Evolutionary conservation across 2,113 vertebrate species (phyloP), one percentile per base, ranked within the genome.

Genomic region (Lagenorhynchus albirostris): DNA sequence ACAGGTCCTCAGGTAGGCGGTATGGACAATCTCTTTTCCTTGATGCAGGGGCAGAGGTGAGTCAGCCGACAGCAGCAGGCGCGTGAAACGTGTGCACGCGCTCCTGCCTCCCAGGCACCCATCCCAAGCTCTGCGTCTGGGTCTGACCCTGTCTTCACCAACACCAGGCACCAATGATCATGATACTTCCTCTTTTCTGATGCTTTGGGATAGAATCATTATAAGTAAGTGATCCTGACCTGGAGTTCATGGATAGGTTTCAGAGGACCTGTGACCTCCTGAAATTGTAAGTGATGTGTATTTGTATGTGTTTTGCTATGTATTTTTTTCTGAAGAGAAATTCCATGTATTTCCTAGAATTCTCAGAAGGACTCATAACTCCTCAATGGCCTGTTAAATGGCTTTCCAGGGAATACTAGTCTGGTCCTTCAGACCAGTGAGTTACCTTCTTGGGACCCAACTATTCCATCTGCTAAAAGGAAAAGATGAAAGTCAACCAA

Each of bases 81-180:
- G 31, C 13, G 4, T 12, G 2, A n/a, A 26, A 50, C 3, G 1
- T n/a, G 44, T 8, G 31, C 7, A 8, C 17, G 11, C 8, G n/a
- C 14, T 6, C 20, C 44, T 3, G 2, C 25, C 31, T 29, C 23
- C 2, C 31, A 33, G 25, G 2, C 55, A 31, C 41, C 21, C 17
- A 33, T 18, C 25, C 17, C 67, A 11, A 9, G 2, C 6, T 9
- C 55, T 86, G 65, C 6, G 1, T 58, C 70, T n/a, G 70, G n/a
- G 31, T 50, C 13, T 33, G 20, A 76, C 53, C 50, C 41, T 53
- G 6, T 53, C 18, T 11, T 33, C 38, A 41, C 63, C 63, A 41
- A 41, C 6, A 41, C 0, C 2, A 79, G 36, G 23, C 18, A 41
- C 5, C 23, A 18, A 10, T 20, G 55, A 14, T 11, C 20, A 5